These are phyloP conservation scores for Microtus pennsylvanicus DNA, from an alignment of 2,113 vertebrate species.

Conservation along the genomic window DNA sequence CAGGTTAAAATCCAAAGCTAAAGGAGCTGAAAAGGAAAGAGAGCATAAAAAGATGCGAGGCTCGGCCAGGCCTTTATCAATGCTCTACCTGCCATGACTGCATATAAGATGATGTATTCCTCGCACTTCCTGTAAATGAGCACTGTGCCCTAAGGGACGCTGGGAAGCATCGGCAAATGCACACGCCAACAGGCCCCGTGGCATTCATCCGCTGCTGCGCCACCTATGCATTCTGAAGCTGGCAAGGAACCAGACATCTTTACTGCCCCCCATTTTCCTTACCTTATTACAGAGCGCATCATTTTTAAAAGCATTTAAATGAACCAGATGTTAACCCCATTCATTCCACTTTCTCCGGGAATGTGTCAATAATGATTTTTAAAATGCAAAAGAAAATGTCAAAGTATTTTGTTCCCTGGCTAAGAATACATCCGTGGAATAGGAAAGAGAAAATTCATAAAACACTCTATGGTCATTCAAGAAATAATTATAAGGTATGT, in stretches of 20 bases:
- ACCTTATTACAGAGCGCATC: slow-evolving; percentile 69
- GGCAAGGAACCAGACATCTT: slow-evolving; percentile 68
- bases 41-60: slow-evolving; percentile 54
- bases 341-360: slow-evolving; percentile 69
- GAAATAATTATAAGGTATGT: slow-evolving; percentile 77
- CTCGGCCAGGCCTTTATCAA: slow-evolving; percentile 36
- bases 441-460: slow-evolving; percentile 71
- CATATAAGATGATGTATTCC: slow-evolving; percentile 37
- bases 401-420: slow-evolving; percentile 76
- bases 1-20: slow-evolving; percentile 72
- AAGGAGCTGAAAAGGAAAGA: slow-evolving; percentile 63
- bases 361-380: slow-evolving; percentile 69
- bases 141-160: not conserved
- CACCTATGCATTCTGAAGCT: slow-evolving; percentile 52
- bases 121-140: slow-evolving; percentile 54
- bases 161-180: slow-evolving; percentile 27
- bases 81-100: not conserved
- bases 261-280: slow-evolving; percentile 39
- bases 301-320: slow-evolving; percentile 79
- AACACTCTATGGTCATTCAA: slow-evolving; percentile 69
- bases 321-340: slow-evolving; percentile 70
- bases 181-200: not conserved
- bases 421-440: slow-evolving; percentile 70
- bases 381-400: slow-evolving; percentile 81
- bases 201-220: slow-evolving; percentile 40